Conservation (phyloP, 2,888 invertebrate species). For the Dusona sp. region DNA sequence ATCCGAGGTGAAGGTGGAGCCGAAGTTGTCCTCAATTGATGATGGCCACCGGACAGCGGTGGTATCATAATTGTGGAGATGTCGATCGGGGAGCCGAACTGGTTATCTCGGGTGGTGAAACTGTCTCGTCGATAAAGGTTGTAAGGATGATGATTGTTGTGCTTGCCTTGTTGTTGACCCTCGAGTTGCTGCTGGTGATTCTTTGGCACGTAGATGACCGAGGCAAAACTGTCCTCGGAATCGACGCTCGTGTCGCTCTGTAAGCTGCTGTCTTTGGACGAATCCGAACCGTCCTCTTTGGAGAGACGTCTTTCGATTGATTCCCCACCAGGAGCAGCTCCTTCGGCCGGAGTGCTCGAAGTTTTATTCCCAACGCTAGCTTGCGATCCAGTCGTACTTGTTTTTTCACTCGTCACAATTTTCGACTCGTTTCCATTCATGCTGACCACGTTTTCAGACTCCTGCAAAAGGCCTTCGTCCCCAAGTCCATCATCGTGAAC, state of each 20-base stretch:
- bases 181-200: constrained; percentile 85
- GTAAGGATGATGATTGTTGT: constrained; percentile 52
- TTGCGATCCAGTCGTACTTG: not conserved
- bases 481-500: not conserved
- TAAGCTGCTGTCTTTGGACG: constrained; percentile 94
- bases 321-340: not conserved
- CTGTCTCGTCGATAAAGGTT: constrained; percentile 33
- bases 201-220: constrained; percentile 96
- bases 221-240: constrained; percentile 97
- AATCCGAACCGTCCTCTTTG: constrained; percentile 95
- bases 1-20: constrained; percentile 92
- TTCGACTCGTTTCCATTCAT: not conserved
- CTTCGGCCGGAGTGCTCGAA: not conserved
- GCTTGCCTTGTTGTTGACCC: constrained; percentile 62
- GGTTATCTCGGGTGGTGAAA: not conserved
- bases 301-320: constrained; percentile 90
- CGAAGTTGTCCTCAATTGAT: constrained; percentile 88
- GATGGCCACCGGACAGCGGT: constrained; percentile 82
- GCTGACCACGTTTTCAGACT: not conserved
- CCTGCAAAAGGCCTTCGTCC: not conserved
- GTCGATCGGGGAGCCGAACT: constrained; percentile 52
- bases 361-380: not conserved
- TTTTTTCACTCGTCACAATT: not conserved
- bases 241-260: constrained; percentile 98
- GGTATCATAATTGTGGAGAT: constrained; percentile 86